Evolutionary conservation across 2,113 vertebrate genomes (phyloP).

Genomic region (Cathartes aura): DNA sequence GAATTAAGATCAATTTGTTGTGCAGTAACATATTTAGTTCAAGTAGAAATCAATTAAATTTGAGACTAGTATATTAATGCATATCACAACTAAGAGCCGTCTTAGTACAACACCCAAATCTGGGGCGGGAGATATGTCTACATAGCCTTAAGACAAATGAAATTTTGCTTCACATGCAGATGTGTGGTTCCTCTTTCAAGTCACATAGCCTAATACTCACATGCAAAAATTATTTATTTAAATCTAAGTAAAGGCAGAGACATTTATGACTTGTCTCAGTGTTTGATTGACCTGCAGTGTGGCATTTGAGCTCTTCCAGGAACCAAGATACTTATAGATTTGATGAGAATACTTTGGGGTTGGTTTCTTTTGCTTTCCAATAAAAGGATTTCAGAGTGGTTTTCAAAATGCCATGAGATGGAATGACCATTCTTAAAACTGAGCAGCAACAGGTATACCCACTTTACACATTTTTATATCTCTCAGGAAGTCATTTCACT

Average conservation of each 20-base stretch:
- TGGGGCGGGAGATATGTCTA: neutral
- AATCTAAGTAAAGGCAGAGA: neutral
- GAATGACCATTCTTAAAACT: neutral
- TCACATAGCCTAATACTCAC: neutral
- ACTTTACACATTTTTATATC: neutral
- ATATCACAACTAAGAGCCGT: neutral
- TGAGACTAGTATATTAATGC: neutral
- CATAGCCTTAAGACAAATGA: neutral
- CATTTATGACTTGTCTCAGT: neutral
- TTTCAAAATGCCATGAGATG: neutral
- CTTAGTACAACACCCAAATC: neutral
- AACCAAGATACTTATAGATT: neutral
- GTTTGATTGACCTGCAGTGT: neutral
- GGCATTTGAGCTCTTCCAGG: neutral
- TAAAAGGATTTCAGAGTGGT: neutral
- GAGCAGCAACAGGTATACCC: neutral
- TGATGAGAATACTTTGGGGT: neutral
- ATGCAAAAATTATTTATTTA: neutral
- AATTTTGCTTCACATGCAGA: neutral
- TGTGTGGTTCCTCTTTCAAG: neutral
- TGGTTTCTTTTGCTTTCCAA: neutral
- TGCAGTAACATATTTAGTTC: neutral
- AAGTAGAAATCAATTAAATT: neutral
- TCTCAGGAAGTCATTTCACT: neutral
- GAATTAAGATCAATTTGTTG: neutral